phyloP scores from a whole-genome alignment of 2,797 vertebrate species.

The Bovichtus diacanthus region DNA sequence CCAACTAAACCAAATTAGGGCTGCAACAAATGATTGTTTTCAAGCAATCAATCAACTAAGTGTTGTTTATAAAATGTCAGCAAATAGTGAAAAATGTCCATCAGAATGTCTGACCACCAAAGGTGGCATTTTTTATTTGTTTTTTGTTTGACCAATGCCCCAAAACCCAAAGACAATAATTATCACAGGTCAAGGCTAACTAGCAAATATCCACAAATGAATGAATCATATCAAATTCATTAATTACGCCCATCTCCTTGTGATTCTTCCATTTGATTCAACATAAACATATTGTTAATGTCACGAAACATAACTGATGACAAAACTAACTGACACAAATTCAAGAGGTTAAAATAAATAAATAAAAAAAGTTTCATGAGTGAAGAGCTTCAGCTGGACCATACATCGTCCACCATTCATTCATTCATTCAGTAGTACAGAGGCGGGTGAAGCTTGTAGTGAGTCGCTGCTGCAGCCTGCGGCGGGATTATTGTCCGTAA shows the following conservation, averaged over 20 bases:
- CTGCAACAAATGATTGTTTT: background rate
- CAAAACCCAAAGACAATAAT: background rate
- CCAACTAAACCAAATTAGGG: background rate
- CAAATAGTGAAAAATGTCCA: background rate
- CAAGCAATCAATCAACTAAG: background rate
- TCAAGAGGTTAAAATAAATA: background rate
- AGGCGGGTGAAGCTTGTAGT: background rate
- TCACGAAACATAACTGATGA: too few species aligned
- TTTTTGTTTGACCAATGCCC: background rate
- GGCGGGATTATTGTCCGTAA: slow-evolving; percentile 38
- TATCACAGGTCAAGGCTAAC: background rate
- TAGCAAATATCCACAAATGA: background rate
- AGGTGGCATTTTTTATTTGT: background rate
- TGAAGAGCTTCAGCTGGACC: background rate
- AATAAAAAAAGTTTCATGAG: background rate
- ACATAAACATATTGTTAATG: background rate
- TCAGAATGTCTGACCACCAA: background rate
- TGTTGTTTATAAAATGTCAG: background rate
- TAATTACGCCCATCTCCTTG: background rate
- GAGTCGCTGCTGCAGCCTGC: background rate
- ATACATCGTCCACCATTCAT: background rate
- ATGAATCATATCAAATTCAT: background rate
- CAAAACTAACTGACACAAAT: background rate
- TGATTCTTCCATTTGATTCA: background rate
- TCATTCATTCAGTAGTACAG: slow-evolving; percentile 16